These are phyloP conservation scores for Excalfactoria chinensis DNA, from an alignment of 2,113 vertebrate genomes.

Conservation along the genomic window DNA sequence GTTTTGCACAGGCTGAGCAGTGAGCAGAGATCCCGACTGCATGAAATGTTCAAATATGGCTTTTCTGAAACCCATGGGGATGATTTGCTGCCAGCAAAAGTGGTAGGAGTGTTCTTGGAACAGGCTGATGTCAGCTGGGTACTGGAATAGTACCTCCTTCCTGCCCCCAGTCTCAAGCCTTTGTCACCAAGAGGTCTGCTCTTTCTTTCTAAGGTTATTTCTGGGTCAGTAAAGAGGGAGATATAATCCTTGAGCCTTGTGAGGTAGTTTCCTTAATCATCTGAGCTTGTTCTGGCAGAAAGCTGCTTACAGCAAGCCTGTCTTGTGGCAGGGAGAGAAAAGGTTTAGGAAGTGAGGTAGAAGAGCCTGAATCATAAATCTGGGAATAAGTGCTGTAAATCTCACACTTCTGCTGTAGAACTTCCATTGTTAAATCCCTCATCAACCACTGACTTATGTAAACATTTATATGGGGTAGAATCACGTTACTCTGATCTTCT, in stretches of 20 bases:
- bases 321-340: not conserved
- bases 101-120: not conserved
- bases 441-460: not conserved
- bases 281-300: conserved; percentile 61
- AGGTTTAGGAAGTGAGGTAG: not conserved
- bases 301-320: conserved; percentile 51
- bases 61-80: not conserved
- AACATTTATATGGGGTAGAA: not conserved
- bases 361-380: conserved; percentile 28
- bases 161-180: not conserved
- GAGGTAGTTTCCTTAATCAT: conserved; percentile 63
- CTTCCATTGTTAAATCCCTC: not conserved
- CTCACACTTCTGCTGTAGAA: not conserved
- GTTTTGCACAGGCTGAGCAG: not conserved
- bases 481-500: not conserved
- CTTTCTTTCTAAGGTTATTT: conserved; percentile 52
- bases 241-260: conserved; percentile 52
- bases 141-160: not conserved
- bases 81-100: not conserved
- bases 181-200: not conserved
- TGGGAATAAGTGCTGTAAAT: conserved; percentile 60
- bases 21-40: not conserved
- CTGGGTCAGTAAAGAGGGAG: conserved; percentile 42
- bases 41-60: not conserved
- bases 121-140: not conserved